Base-by-base conservation (phyloP, 2,113 vertebrate species). In the Thermophis baileyi region DNA sequence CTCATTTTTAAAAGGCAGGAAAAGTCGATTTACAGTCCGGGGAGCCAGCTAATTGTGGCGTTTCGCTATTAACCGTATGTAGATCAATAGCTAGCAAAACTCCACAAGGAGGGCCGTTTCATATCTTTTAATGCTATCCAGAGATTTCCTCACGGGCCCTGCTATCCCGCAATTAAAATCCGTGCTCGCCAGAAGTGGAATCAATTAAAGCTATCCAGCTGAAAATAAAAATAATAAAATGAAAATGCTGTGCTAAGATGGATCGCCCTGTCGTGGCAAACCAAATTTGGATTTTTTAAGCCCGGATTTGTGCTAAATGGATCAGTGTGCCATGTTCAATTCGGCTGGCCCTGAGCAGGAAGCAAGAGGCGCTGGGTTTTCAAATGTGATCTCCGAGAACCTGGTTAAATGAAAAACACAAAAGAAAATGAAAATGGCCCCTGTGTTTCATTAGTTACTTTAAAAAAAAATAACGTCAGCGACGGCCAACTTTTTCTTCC, bases 21-120 rank as follows among this genome's bases (percentile, higher is more conserved):
- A 87, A 86, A 55, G 46, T 40, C 86, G 90, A 91, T 46, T 86
- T 91, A 91, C 30, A 24, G 55, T 24, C 8, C 0, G 6, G 18
- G 87, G 10, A 87, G 91, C 57, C 81, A 50, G n/a, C 91, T 87
- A 91, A 91, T 91, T 91, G 85, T 57, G 44, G 51, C 35, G n/a
- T 57, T 90, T 50, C 7, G 49, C 87, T 49, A 60, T 91, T 91
- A 57, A 87, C 54, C 49, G 18, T 60, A 47, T 2, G 46, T 74
- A 50, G 60, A 90, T 91, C 46, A 49, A 87, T 91, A 57, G 50
- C 49, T 50, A 91, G 85, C 87, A 86, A 91, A 49, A 60, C 49
- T 53, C 54, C 7, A 27, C 14, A 40, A 91, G 5, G n/a, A 87
- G 86, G 86, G 53, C 91, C 27, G 1, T 91, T 87, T 91, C 44